Conservation (phyloP, 2,797 vertebrate genomes). For the Calcarius lapponicus region DNA sequence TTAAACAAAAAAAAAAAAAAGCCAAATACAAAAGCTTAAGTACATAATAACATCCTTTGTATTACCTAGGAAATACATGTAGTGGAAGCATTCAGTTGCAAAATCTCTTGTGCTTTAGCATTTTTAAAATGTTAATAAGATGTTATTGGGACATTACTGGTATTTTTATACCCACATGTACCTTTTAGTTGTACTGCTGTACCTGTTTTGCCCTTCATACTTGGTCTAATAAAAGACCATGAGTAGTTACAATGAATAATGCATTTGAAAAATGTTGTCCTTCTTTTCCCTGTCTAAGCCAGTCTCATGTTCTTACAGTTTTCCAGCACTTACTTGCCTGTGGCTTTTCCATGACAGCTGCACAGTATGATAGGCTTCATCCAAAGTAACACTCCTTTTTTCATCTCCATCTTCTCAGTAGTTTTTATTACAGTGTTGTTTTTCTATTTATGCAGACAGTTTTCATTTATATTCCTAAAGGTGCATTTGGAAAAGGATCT, state of each 20-base stretch:
- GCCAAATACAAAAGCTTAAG: background rate
- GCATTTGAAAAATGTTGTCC: background rate
- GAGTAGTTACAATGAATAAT: background rate
- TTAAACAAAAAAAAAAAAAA: background rate
- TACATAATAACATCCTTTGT: background rate
- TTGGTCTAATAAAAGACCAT: background rate
- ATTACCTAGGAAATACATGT: background rate
- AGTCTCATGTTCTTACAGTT: background rate
- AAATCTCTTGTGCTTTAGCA: background rate
- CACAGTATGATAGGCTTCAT: background rate
- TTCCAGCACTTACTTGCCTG: background rate
- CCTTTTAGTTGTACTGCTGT: background rate
- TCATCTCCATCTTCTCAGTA: background rate
- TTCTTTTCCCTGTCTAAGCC: background rate
- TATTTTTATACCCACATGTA: background rate
- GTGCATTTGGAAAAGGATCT: background rate
- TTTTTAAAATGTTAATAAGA: background rate
- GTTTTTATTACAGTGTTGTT: background rate
- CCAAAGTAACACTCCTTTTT: background rate
- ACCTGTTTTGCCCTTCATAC: background rate
- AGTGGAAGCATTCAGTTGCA: background rate
- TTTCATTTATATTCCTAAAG: background rate
- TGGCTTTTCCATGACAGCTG: conserved; percentile 8
- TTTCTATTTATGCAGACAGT: background rate
- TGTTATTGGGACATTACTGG: background rate